Evolutionary conservation across 2,888 invertebrate genomes (phyloP), one percentile per base, ranked within the genome.

Genomic region (Lithosia quadra): DNA sequence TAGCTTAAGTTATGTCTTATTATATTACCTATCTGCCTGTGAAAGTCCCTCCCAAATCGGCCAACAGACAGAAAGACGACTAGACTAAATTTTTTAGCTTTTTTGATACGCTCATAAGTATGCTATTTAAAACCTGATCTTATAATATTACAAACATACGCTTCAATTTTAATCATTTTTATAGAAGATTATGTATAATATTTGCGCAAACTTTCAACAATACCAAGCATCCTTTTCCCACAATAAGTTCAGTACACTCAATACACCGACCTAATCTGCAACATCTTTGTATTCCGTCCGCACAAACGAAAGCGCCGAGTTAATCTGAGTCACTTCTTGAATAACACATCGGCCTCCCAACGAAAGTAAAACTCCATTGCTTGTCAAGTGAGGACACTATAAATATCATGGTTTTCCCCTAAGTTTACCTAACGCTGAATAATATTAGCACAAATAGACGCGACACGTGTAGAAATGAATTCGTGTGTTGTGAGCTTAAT

Each of bases 311-410:
- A 79, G 79, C 63, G 76, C 24, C 22, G 15, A 65, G 70, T 72
- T 75, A 77, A 80, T 80, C 80, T 77, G 69, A 69, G 58, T 63
- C 79, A 70, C 75, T 71, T 75, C 70, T 77, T 81, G 79, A 80
- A 80, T 80, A 80, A 80, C 69, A 63, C 67, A 79, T 74, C 28
- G 53, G 65, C 72, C 77, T 79, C 71, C 73, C 81, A 66, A 71
- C 62, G 81, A 81, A 79, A 81, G 77, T 66, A 39, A 39, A 11
- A 33, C 39, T 59, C 33, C 34, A 43, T 63, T 58, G 63, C 22
- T 36, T 67, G 55, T 57, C 56, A 57, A 34, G 57, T 33, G 28
- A 58, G 60, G 43, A 49, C 43, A 59, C 21, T 34, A n/a, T n/a
- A n/a, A 63, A 68, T 64, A 64, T 43, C 59, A 55, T 55, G 68